Conservation (phyloP, 1,140 invertebrate species). For the Brachionus asplanchnoidis region DNA sequence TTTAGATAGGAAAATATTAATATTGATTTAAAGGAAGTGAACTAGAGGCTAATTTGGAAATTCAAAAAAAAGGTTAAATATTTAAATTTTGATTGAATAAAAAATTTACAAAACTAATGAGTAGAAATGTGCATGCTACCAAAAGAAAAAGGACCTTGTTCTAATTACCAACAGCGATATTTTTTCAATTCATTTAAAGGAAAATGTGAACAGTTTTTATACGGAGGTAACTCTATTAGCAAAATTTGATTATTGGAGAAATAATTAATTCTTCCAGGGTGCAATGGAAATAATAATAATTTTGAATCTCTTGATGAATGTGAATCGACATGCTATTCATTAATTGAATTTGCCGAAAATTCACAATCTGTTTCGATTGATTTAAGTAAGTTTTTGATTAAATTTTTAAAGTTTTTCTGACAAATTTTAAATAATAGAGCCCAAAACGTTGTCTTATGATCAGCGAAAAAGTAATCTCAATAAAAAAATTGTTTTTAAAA, state of each 20-base stretch:
- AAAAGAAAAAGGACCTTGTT: constrained; percentile 43
- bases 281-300: constrained; percentile 80
- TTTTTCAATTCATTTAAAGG: constrained; percentile 41
- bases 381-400: neutral
- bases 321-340: constrained; percentile 65
- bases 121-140: constrained; percentile 41
- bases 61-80: neutral
- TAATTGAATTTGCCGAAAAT: constrained; percentile 15
- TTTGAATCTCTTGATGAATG: constrained; percentile 78
- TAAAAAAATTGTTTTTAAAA: neutral
- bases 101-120: no score
- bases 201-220: constrained; percentile 54
- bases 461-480: constrained; percentile 10
- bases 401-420: neutral
- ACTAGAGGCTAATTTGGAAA: constrained; percentile 22
- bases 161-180: constrained; percentile 18
- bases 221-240: constrained; percentile 53
- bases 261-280: constrained; percentile 61
- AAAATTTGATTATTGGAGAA: constrained; percentile 59
- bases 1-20: neutral
- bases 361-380: neutral
- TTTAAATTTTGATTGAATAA: neutral
- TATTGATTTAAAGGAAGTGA: neutral
- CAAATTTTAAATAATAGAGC: neutral
- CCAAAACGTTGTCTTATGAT: neutral